Base-by-base conservation (phyloP, 2,888 invertebrate genomes). In the Emmelina monodactyla region DNA sequence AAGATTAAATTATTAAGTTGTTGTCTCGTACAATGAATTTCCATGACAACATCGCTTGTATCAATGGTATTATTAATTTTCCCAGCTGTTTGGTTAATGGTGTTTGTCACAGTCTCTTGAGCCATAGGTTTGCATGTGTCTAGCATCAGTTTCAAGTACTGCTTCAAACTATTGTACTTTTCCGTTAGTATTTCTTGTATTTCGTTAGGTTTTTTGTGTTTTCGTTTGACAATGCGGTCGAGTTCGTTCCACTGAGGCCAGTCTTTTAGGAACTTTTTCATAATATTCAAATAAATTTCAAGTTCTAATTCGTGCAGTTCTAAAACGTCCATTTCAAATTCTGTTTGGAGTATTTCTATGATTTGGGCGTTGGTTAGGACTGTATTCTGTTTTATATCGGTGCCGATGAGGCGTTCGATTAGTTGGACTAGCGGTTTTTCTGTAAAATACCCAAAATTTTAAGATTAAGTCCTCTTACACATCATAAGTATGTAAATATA, bases 231-330 rank as follows among this genome's bases (percentile, higher is more conserved):
- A 0, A 51, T 42, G 2, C 42, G 42, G 28, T 73, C 71, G 11
- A 76, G 58, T 1, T 58, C 57, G 12, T 73, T 66, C 76, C 76
- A 76, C 10, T 62, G 55, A 0, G 76, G 72, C 76, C 76, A 76
- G 31, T 66, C 62, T 47, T 72, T 73, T 0, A 76, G 40, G 36
- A 55, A 75, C 34, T 63, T 69, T 35, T 76, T 76, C 9, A 72
- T 53, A 1, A 72, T 50, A 11, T 61, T 65, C 5, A 76, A 41
- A 30, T 67, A 72, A 12, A 73, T 63, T 1, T 73, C 67, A 0
- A 63, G 45, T 49, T 69, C 66, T 1, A 76, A 33, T 1, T 55
- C 56, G 2, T 68, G 68, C 0, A 60, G 40, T 0, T 47, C 40
- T 0, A 43, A 31, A 0, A 63, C 40, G 1, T 65, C 49, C 5